Evolutionary conservation across 2,113 vertebrate species (phyloP).

Genomic region (Myiagra hebetior): DNA sequence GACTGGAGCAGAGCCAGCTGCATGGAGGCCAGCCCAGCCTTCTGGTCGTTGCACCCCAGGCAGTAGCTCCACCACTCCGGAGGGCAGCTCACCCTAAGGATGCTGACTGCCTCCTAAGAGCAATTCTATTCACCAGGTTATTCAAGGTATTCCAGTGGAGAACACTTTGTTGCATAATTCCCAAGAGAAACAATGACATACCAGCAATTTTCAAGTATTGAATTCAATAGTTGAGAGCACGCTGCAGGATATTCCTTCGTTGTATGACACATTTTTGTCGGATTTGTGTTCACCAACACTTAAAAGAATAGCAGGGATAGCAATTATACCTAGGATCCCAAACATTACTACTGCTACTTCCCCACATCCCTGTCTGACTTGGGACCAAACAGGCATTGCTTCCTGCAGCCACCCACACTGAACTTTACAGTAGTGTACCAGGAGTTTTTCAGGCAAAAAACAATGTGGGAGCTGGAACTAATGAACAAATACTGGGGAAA

Average conservation of each 20-base stretch:
- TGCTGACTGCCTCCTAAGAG: neutral
- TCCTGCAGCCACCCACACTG: neutral
- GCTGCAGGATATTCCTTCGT: neutral
- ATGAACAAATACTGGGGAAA: neutral
- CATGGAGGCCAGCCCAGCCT: neutral
- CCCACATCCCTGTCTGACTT: neutral
- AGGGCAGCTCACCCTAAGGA: neutral
- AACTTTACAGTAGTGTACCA: neutral
- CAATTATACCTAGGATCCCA: neutral
- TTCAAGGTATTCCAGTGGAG: neutral
- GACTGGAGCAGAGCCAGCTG: neutral
- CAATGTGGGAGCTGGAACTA: neutral
- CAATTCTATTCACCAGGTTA: neutral
- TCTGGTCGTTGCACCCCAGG: accelerated
- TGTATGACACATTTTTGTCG: neutral
- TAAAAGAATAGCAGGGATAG: neutral
- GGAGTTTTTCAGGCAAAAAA: neutral
- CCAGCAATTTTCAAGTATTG: neutral
- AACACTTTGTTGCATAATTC: neutral
- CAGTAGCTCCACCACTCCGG: accelerated
- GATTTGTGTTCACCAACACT: neutral
- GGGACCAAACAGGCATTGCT: neutral
- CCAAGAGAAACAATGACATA: neutral
- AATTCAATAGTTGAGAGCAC: accelerated
- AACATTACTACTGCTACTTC: neutral